Conservation (phyloP, 2,797 vertebrate species). For the Sebastes vulpes region DNA sequence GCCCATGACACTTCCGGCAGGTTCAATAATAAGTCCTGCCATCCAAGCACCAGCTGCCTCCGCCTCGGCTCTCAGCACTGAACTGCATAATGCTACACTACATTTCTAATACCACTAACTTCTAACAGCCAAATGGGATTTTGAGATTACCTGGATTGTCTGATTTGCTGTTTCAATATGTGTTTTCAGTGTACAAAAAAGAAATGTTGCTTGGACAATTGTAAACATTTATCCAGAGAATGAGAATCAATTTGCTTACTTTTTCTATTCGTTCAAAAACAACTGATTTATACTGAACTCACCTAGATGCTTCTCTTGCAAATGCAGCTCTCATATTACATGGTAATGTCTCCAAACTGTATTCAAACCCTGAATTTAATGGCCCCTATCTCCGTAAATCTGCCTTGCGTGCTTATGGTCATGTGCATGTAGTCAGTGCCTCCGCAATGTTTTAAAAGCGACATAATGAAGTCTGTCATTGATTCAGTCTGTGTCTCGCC, state of each 20-base stretch:
- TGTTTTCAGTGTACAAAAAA: neutral
- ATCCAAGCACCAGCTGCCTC: neutral
- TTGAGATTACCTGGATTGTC: neutral
- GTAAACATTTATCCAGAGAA: neutral
- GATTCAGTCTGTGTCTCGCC: neutral
- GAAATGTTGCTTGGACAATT: neutral
- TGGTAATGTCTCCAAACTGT: neutral
- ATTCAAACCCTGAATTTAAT: neutral
- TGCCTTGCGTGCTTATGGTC: neutral
- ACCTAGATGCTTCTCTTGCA: neutral
- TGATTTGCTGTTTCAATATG: neutral
- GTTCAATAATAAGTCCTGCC: neutral
- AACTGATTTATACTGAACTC: neutral
- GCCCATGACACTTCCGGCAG: neutral
- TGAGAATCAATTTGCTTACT: neutral
- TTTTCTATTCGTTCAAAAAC: neutral
- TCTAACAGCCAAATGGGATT: neutral
- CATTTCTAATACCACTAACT: neutral
- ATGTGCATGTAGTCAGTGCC: neutral
- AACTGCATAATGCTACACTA: neutral
- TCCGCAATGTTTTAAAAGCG: neutral
- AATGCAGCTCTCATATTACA: neutral
- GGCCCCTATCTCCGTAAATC: neutral
- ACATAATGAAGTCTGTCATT: constrained; percentile 13
- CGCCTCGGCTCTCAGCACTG: neutral